These are phyloP conservation scores for Parnassius orleans DNA, from an alignment of 2,888 invertebrate species.

Conservation along the genomic window DNA sequence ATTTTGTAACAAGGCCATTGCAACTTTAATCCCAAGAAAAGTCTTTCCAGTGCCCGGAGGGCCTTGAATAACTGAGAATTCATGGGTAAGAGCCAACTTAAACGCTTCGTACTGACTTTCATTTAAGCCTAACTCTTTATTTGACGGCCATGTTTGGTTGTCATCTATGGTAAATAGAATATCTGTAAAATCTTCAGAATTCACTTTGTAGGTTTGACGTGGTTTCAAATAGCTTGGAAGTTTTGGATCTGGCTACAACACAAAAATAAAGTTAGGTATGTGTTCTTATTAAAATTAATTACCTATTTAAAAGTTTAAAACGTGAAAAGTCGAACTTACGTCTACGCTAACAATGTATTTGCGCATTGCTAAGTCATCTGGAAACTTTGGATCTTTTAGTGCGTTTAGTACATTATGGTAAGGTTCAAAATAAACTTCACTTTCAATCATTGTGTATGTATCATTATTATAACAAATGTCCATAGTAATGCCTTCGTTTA, in stretches of 20 bases:
- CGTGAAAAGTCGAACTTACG: conserved; percentile 57
- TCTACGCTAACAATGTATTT: conserved; percentile 83
- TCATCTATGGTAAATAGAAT: conserved; percentile 45
- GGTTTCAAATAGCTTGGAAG: conserved; percentile 45
- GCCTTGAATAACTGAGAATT: conserved; percentile 90
- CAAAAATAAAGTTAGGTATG: conserved; percentile 8
- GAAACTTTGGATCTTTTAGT: conserved; percentile 79
- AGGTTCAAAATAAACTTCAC: conserved; percentile 90
- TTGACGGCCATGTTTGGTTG: conserved; percentile 69
- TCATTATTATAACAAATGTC: conserved; percentile 41
- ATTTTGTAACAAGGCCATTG: conserved; percentile 83
- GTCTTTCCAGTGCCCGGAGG: conserved; percentile 95
- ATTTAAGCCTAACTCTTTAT: conserved; percentile 77
- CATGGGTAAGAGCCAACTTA: conserved; percentile 83
- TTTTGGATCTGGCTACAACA: conserved; percentile 44
- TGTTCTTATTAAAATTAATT: not conserved
- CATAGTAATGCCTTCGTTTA: conserved; percentile 38
- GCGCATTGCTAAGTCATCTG: conserved; percentile 83
- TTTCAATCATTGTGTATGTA: conserved; percentile 84
- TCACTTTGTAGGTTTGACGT: conserved; percentile 27
- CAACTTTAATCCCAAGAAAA: conserved; percentile 87
- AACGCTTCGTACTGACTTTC: conserved; percentile 84
- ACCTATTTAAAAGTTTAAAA: not conserved
- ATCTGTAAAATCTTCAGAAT: conserved; percentile 11
- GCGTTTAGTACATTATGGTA: conserved; percentile 87